A percentile compares a stretch with the other conserved stretches of the same genome.
Conservation (phyloP, 2,888 invertebrate species). For the Drosophila borborema region DNA sequence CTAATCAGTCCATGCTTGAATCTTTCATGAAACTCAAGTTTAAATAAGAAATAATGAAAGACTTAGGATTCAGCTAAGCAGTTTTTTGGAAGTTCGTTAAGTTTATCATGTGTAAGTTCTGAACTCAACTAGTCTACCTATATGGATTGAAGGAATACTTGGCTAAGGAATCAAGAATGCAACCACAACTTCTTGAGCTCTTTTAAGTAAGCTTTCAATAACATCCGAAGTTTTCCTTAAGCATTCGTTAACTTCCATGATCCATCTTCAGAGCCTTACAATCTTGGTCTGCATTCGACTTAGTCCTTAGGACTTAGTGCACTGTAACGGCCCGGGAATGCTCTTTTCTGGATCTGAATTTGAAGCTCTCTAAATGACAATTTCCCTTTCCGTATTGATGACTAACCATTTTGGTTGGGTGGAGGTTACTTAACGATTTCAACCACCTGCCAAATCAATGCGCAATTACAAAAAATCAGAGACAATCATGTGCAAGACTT, state of each 20-base stretch:
- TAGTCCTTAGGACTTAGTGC: neutral
- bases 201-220: neutral
- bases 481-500: neutral
- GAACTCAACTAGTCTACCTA: too few relatives aligned
- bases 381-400: slow-evolving; percentile 32
- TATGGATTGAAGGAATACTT: too few relatives aligned
- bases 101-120: too few relatives aligned
- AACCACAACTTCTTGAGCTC: neutral
- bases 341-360: slow-evolving; percentile 15
- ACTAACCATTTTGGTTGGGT: slow-evolving; percentile 30
- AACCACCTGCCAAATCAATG: slow-evolving; percentile 61
- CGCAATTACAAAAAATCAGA: slow-evolving; percentile 44
- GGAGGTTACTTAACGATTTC: slow-evolving; percentile 26
- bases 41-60: too few relatives aligned
- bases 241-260: neutral
- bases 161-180: too few relatives aligned
- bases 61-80: too few relatives aligned
- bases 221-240: neutral
- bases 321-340: neutral
- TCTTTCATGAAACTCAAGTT: neutral
- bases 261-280: neutral
- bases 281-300: neutral
- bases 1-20: neutral
- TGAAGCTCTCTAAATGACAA: slow-evolving; percentile 19
- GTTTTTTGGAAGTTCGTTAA: too few relatives aligned